phyloP scores from a whole-genome alignment of 1,140 invertebrate genomes.

The Caenorhabditis brenneri region DNA sequence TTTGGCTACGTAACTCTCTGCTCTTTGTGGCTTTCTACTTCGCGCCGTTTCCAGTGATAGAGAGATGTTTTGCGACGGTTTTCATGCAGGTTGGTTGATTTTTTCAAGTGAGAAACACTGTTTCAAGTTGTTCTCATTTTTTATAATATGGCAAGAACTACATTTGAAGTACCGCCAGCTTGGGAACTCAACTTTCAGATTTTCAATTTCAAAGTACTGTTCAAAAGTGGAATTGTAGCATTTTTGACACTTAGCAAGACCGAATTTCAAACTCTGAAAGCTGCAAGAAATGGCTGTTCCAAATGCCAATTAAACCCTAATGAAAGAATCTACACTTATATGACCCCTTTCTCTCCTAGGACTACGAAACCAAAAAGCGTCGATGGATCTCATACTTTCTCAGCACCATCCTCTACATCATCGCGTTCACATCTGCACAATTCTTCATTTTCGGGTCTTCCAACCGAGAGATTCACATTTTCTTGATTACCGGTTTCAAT shows the following conservation, averaged over 20 bases:
- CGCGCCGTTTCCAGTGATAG: background rate
- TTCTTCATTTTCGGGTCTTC: constrained; percentile 8
- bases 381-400: constrained; percentile 2
- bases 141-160: too few species aligned
- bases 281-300: too few species aligned
- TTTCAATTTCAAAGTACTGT: too few species aligned
- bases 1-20: background rate
- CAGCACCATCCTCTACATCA: background rate
- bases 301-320: too few species aligned
- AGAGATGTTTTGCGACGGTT: background rate
- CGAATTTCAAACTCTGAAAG: too few species aligned
- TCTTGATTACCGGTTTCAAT: constrained; percentile 4
- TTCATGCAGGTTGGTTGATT: background rate
- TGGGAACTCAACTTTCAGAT: too few species aligned
- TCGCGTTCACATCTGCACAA: background rate
- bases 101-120: too few species aligned
- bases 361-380: background rate
- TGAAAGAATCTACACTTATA: too few species aligned
- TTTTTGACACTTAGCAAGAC: too few species aligned
- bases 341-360: background rate
- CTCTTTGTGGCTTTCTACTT: background rate
- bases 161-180: too few species aligned
- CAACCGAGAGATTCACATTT: background rate
- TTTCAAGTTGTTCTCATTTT: too few species aligned
- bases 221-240: too few species aligned